A percentile compares a stretch with the other conserved stretches of the same genome.
phyloP scores from a whole-genome alignment of 2,797 vertebrate species.

The Rhabdomys pumilio region DNA sequence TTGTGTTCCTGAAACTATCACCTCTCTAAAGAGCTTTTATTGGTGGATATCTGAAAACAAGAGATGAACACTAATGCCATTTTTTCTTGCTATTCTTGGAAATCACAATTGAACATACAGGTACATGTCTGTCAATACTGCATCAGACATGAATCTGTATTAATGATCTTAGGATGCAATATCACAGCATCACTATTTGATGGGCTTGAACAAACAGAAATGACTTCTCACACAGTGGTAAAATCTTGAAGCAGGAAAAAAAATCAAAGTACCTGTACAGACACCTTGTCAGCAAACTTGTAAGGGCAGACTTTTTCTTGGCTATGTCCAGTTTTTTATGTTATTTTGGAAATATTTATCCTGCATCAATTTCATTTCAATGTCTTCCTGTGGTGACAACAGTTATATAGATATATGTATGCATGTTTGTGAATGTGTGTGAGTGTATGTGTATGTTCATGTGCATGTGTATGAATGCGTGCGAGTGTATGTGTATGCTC shows the following conservation, averaged over 20 bases:
- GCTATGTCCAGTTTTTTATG: not conserved
- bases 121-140: not conserved
- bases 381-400: not conserved
- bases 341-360: not conserved
- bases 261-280: not conserved
- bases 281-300: not conserved
- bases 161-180: not conserved
- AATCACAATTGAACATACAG: not conserved
- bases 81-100: not conserved
- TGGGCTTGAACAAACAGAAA: not conserved
- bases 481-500: not conserved
- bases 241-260: no score
- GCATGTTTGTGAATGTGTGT: accelerated
- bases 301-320: not conserved
- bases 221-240: not conserved
- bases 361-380: not conserved
- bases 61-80: not conserved
- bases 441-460: not conserved
- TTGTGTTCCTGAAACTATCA: not conserved
- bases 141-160: not conserved
- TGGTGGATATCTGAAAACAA: not conserved
- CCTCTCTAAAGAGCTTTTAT: not conserved
- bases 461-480: not conserved
- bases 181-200: not conserved
- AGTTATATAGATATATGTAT: not conserved